Evolutionary conservation across 2,113 vertebrate genomes (phyloP).

Genomic region (Gyps fulvus): DNA sequence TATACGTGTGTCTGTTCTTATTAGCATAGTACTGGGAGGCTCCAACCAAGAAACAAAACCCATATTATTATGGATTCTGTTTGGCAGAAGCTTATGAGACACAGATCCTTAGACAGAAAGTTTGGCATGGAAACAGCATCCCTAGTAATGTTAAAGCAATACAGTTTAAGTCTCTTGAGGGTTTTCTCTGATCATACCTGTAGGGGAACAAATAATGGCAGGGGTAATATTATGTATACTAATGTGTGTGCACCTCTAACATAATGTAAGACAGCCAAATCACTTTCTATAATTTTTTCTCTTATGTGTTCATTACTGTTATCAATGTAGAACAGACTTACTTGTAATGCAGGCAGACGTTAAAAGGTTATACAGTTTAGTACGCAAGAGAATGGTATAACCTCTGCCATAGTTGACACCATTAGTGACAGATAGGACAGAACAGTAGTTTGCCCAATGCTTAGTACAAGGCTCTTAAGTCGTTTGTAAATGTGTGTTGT

Average conservation of each 20-base stretch:
- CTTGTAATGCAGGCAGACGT: not conserved
- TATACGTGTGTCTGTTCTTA: fast-evolving
- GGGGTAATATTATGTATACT: not conserved
- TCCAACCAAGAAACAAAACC: not conserved
- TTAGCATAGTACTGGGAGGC: not conserved
- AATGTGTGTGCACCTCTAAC: not conserved
- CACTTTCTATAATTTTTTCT: not conserved
- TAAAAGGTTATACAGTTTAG: not conserved
- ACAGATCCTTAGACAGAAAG: not conserved
- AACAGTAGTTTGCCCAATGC: not conserved
- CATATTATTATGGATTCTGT: not conserved
- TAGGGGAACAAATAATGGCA: not conserved
- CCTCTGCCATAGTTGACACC: not conserved
- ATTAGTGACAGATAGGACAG: not conserved
- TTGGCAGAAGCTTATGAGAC: not conserved
- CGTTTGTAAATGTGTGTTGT: not conserved
- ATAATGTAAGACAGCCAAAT: not conserved
- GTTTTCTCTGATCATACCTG: not conserved
- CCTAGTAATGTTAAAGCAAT: not conserved
- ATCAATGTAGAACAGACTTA: not conserved
- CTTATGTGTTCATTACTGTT: not conserved
- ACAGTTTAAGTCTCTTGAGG: not conserved
- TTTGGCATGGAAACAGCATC: not conserved
- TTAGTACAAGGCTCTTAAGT: not conserved
- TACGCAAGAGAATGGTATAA: not conserved